Conservation (phyloP, 2,888 invertebrate genomes). For the Chouioia cunea region DNA sequence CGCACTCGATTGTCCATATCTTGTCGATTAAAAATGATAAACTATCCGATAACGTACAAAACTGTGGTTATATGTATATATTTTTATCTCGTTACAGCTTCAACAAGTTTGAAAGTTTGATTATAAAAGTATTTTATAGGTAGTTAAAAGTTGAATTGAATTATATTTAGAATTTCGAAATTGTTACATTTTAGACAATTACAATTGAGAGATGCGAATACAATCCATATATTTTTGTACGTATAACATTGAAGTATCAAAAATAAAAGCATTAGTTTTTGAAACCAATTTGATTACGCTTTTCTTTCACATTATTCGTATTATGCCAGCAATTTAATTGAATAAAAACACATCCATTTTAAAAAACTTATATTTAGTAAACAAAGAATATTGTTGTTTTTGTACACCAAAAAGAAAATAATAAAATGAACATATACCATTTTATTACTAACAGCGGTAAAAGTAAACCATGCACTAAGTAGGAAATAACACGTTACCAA, state of each 20-base stretch:
- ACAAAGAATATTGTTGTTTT: too few species aligned
- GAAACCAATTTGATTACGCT: too few species aligned
- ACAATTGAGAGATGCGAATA: too few species aligned
- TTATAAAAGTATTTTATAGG: not conserved
- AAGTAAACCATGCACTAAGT: not conserved
- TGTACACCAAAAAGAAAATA: too few species aligned
- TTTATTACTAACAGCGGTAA: not conserved
- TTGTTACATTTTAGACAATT: not conserved
- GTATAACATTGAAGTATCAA: too few species aligned
- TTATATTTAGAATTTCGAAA: not conserved
- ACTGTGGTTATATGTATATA: not conserved
- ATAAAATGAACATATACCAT: not conserved
- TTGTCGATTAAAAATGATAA: constrained; percentile 68
- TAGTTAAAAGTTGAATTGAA: not conserved
- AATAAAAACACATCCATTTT: too few species aligned
- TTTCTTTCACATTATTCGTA: too few species aligned
- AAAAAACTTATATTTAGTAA: constrained; percentile 9
- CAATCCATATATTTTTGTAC: too few species aligned
- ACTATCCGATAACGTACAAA: too few species aligned
- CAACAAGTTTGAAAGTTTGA: not conserved
- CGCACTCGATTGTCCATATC: constrained; percentile 89
- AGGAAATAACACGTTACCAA: too few species aligned
- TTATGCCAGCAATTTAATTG: too few species aligned
- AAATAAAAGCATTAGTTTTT: too few species aligned
- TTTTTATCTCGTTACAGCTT: not conserved